Evolutionary conservation across 30 jellyfish, hydroid and myxozoan genomes (phyloP), one percentile per base, ranked within the genome.

Genomic region (Mastigias papua): DNA sequence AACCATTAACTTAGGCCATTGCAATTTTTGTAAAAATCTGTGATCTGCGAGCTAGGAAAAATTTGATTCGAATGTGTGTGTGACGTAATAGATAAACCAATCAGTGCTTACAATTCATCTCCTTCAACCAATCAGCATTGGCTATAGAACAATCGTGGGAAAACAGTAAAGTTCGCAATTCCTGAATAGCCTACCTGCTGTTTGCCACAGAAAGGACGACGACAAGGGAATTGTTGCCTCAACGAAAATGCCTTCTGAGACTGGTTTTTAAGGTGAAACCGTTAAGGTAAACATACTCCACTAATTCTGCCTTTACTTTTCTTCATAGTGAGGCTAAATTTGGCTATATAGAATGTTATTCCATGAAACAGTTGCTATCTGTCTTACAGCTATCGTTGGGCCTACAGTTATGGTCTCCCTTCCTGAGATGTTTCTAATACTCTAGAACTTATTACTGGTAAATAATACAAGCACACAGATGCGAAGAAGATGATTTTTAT

Each of bases 241-340:
- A 9, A 26, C 17, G 48, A 75, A 77, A 77, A 77, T 77, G 88
- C 16, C 88, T 77, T 77, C 88, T 26, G 88, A 77, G 88, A 32
- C 88, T 63, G 73, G 31, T n/a, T 23, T 77, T 22, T 77, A 74
- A 77, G 57, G 22, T 1, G 48, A 77, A 11, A 15, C 49, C 69
- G 29, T n/a, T 20, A 77, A 77, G 88, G 88, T 77, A 30, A 77
- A 64, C 34, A 28, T 22, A 50, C 31, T 20, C 9, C 25, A 54
- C 20, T 2, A 0, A 10, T 6, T 54, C 67, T 54, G 25, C 67
- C 23, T 54, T 54, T 11, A 25, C 2, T 54, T 54, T 2, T 54
- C 67, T 21, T 11, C 25, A 54, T 6, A 3, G 5, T 54, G 16
- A 6, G 16, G 13, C 60, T 6, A 6, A 6, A 46, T 16, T 46